Base-by-base conservation (phyloP, 2,113 vertebrate genomes). In the Callorhinus ursinus region DNA sequence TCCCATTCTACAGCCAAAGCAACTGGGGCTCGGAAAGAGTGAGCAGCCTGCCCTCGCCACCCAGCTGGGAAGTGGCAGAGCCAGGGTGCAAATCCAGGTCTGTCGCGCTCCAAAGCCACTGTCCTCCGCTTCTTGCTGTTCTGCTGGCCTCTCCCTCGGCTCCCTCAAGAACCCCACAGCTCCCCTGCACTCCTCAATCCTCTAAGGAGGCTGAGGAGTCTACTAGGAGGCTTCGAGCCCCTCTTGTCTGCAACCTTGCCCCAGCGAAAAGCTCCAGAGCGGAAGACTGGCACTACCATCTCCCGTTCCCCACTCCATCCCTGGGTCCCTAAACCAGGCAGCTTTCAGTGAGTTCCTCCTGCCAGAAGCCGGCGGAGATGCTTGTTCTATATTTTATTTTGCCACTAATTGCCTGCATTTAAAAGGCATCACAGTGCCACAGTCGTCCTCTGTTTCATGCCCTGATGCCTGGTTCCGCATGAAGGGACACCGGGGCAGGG, bases 381-480 rank as follows among this genome's bases (percentile, higher is more conserved):
- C 82, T 84, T 36, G 42, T 65, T 88, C 90, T 97, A 46, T 97
- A 92, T 98, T 98, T 97, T 97, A 98, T 98, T 97, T 94, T 95
- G 85, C 69, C 94, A 83, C 94, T 98, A 98, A 98, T 98, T 98
- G 97, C 95, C 85, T 95, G 93, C 96, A 87, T 97, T 98, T 98
- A 96, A 97, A 96, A 98, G 69, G 63, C 93, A 93, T 91, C 89
- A 19, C 91, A 69, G 97, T 96, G 97, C 95, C 95, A 96, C 74
- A 8, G 61, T 55, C 12, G 5, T 98, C 97, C 97, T 97, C 94
- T 95, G 87, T 92, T 97, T 98, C 79, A 97, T 97, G 96, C 97
- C 97, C 97, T 93, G 93, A 96, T 97, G 93, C 26, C 4, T 95
- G 79, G 96, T 98, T 98, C 98, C 97, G 95, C 97, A 89, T 95